Base-by-base conservation (phyloP, 2,888 invertebrate species). In the Polydesmus complanatus region DNA sequence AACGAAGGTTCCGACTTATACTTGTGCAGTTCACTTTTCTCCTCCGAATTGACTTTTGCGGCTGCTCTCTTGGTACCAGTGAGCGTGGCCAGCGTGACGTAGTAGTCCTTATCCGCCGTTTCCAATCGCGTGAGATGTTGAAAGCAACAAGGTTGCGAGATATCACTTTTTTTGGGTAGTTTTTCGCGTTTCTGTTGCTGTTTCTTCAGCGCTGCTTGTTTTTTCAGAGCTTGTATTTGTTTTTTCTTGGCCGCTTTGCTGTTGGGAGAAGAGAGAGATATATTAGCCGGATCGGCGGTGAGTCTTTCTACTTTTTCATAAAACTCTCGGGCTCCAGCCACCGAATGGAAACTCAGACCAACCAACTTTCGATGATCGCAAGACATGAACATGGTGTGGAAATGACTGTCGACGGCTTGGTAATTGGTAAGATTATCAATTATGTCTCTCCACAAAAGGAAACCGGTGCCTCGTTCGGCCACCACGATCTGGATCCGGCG, bases 61-160 rank as follows among this genome's bases (percentile, higher is more conserved):
- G n/a, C n/a, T 5, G 8, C 8, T 37, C 14, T 5, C 37, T 8
- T 37, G 5, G 5, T 5, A 14, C 58, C 58, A 27, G 68, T 65
- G 2, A 68, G 62, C 23, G 67, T 65, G 8, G 66, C 63, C 68
- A 86, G 77, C 50, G 84, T 84, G 70, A 80, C 82, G 67, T 83
- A 83, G 64, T 83, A 77, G 59, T 79, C 77, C 64, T 80, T 78
- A 69, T 85, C 85, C 61, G 80, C 80, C 49, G 80, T 78, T 64
- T 85, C 85, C 53, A 88, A 82, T 68, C 83, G 85, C 57, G 86
- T 88, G 65, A 89, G 83, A 72, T 89, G 88, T 68, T 86, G 84
- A 73, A 89, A 89, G 70, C 86, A 86, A 71, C 88, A 88, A 1
- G 89, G 89, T 71, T 84, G 83, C 54, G 88, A 88, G 67, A 89